These are phyloP conservation scores for Neelides sp. DNA, from an alignment of 1,140 invertebrate genomes.

Conservation along the genomic window DNA sequence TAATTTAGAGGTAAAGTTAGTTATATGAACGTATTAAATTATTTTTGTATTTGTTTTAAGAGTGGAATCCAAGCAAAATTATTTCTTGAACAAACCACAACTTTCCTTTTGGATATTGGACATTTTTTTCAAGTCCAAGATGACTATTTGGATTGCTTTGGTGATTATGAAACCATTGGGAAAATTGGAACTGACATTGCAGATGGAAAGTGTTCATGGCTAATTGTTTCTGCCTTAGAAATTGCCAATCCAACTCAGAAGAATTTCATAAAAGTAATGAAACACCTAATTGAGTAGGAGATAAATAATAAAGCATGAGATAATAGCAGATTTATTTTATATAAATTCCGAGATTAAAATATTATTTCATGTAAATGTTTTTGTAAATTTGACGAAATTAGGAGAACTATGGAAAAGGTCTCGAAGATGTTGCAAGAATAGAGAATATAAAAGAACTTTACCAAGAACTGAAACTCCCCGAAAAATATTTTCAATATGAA, in stretches of 20 bases:
- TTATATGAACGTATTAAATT: too few relatives aligned
- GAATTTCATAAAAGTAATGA: slow-evolving; percentile 60
- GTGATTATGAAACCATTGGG: slow-evolving; percentile 43
- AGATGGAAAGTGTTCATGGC: slow-evolving; percentile 92
- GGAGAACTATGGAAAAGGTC: too few relatives aligned
- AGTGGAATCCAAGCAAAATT: not conserved
- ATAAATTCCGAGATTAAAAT: not conserved
- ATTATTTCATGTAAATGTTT: slow-evolving; percentile 2
- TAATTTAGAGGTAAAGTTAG: too few relatives aligned
- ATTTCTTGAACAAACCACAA: slow-evolving; percentile 35
- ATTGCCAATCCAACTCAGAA: slow-evolving; percentile 57
- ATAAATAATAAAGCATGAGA: slow-evolving; percentile 35
- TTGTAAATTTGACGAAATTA: slow-evolving; percentile 35
- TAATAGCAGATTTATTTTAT: not conserved
- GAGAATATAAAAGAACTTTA: slow-evolving; percentile 62
- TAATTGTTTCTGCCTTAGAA: slow-evolving; percentile 75
- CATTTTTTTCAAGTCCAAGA: slow-evolving; percentile 51
- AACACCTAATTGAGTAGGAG: too few relatives aligned
- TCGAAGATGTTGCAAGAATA: slow-evolving; percentile 51
- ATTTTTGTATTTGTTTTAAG: not conserved
- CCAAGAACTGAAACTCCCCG: slow-evolving; percentile 59
- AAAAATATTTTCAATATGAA: slow-evolving; percentile 68
- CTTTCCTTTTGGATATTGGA: slow-evolving; percentile 48
- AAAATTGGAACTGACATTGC: slow-evolving; percentile 71
- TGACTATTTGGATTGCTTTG: slow-evolving; percentile 51